phyloP scores from a whole-genome alignment of 2,888 invertebrate genomes.

The Mythimna albipuncta region DNA sequence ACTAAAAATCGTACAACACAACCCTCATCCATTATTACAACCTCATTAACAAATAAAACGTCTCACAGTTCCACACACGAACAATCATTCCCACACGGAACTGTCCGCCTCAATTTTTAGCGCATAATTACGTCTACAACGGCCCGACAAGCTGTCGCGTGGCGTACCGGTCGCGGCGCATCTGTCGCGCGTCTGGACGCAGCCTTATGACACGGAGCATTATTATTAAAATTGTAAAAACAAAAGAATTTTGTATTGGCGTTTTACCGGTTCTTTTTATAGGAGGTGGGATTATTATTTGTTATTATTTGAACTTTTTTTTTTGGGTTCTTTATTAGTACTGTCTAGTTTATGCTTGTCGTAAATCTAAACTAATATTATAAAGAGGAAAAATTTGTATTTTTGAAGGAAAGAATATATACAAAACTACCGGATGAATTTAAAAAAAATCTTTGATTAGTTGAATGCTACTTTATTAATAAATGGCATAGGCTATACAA shows the following conservation, averaged over 20 bases:
- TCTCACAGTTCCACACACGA: slow-evolving; percentile 29
- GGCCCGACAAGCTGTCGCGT: slow-evolving; percentile 84
- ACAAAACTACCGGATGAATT: no score
- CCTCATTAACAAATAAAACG: slow-evolving; percentile 45
- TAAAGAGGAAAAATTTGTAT: no score
- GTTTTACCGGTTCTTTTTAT: slow-evolving; percentile 24
- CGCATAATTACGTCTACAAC: slow-evolving; percentile 82
- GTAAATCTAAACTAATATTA: no score
- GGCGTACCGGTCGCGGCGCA: slow-evolving; percentile 82
- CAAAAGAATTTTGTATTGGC: slow-evolving; percentile 42
- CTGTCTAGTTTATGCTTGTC: no score
- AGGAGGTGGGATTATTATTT: no score
- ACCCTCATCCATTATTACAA: slow-evolving; percentile 24
- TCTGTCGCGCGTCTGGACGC: slow-evolving; percentile 79
- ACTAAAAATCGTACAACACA: slow-evolving; percentile 5
- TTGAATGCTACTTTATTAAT: no score
- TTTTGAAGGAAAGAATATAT: no score
- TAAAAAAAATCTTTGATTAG: no score
- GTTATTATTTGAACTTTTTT: no score
- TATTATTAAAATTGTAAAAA: slow-evolving; percentile 44
- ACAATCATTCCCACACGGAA: slow-evolving; percentile 51
- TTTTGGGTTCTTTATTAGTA: no score
- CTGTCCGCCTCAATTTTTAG: slow-evolving; percentile 79
- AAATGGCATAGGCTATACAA: no score
- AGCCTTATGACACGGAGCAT: slow-evolving; percentile 66